Evolutionary conservation across 1,140 invertebrate genomes (phyloP).

Genomic region (Mylabris phalerata): DNA sequence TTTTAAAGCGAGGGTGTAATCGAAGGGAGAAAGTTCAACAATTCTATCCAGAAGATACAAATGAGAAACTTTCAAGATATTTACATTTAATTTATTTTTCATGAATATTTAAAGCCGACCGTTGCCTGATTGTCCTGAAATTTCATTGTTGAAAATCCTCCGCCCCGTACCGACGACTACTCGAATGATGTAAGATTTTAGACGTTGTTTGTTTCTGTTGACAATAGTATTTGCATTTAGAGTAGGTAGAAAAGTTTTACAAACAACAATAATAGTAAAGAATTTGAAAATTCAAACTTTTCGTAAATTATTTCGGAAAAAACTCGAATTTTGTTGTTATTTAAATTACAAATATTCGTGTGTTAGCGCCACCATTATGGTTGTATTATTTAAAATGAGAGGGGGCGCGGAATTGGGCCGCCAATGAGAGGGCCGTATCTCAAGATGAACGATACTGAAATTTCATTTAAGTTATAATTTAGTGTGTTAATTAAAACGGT

Average conservation of each 20-base stretch:
- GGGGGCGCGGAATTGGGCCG: neutral
- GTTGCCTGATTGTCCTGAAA: slow-evolving; percentile 9
- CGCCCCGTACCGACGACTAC: neutral
- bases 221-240: slow-evolving; percentile 23
- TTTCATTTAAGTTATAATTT: slow-evolving; percentile 42
- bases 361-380: no score
- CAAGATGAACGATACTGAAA: slow-evolving; percentile 36
- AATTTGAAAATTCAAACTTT: no score
- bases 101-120: slow-evolving; percentile 15
- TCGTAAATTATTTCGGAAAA: no score
- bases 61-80: slow-evolving; percentile 8
- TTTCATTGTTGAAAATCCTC: slow-evolving; percentile 4
- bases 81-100: slow-evolving; percentile 18
- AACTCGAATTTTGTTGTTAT: no score
- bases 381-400: no score
- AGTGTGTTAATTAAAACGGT: slow-evolving; percentile 44
- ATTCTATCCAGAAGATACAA: neutral
- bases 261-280: slow-evolving; percentile 5
- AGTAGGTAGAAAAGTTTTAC: slow-evolving; percentile 21
- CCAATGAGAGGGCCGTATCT: no score
- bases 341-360: no score
- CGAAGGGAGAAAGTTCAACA: slow-evolving; percentile 11
- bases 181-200: slow-evolving; percentile 11
- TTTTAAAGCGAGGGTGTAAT: slow-evolving; percentile 28
- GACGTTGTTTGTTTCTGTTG: slow-evolving; percentile 17